Evolutionary conservation across 2,888 invertebrate species (phyloP).

Genomic region (Priocnemis perturbator): DNA sequence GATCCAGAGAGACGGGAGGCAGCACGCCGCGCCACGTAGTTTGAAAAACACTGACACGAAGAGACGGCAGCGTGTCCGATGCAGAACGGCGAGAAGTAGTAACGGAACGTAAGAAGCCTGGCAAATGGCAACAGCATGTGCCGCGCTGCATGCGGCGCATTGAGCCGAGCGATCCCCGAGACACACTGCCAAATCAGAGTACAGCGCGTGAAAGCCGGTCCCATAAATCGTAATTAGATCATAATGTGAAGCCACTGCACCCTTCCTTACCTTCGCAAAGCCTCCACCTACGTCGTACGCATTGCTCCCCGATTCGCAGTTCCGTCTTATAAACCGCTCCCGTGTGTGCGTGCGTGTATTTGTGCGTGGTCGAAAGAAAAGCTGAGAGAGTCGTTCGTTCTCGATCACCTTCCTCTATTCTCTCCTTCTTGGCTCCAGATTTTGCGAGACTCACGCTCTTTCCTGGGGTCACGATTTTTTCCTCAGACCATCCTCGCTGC

Average conservation of each 20-base stretch:
- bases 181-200: slow-evolving; percentile 50
- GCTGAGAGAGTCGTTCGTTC: neutral
- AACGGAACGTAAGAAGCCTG: neutral
- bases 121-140: neutral
- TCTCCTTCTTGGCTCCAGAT: too few relatives aligned
- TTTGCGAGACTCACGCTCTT: too few relatives aligned
- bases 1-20: too few relatives aligned
- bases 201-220: slow-evolving; percentile 55
- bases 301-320: neutral
- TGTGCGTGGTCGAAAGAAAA: neutral
- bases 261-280: slow-evolving; percentile 35
- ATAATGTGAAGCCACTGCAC: slow-evolving; percentile 48
- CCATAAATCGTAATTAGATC: slow-evolving; percentile 68
- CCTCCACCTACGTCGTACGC: slow-evolving; percentile 32
- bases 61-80: too few relatives aligned
- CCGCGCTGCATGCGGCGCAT: neutral
- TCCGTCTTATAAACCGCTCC: neutral
- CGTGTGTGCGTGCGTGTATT: neutral
- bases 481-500: too few relatives aligned
- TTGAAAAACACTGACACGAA: too few relatives aligned
- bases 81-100: neutral
- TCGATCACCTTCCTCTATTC: too few relatives aligned
- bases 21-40: too few relatives aligned
- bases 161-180: neutral
- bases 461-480: too few relatives aligned